Evolutionary conservation across 2,888 invertebrate genomes (phyloP), one percentile per base, ranked within the genome.

Genomic region (Cyaniris semiargus): DNA sequence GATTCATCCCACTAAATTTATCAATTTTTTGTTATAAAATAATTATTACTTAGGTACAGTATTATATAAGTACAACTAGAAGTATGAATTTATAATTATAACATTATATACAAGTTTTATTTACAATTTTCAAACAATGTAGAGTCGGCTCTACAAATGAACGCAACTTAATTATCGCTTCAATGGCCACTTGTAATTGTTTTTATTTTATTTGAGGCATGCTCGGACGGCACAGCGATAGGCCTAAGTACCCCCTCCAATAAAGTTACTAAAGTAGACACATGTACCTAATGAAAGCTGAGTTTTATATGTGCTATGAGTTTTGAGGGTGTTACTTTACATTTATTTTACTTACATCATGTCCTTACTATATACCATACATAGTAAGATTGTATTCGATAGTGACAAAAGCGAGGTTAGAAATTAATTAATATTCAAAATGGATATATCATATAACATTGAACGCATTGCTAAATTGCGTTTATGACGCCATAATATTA

Each of bases 171-270:
- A 66, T 66, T 66, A 27, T 66, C 27, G 66, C 66, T 66, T 15
- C 66, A 31, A 66, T 66, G 27, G 18, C 27, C 66, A 66, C 66
- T 66, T 66, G 27, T 18, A 15, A 31, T 66, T 66, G 66, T 66
- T 66, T 31, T 66, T 66, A 66, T 66, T 66, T 66, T 66, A 66
- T 66, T 66, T 66, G 66, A 66, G 27, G 66, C 23, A 23, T 23
- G 60, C 21, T 58, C 4, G 23, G 23, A 66, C 21, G 13, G 66
- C 13, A 66, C 15, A 66, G 60, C 15, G 0, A 18, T 31, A 66
- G 27, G 66, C 15, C 15, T 27, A 31, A 31, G 66, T 66, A 31
- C 23, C 60, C 21, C 21, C 66, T 27, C 15, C 15, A 66, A 27
- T 21, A 23, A 60, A 60, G 10, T 23, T 4, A 21, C 53, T 53